Evolutionary conservation across 2,888 invertebrate genomes (phyloP).

Genomic region (Crematogaster levior): DNA sequence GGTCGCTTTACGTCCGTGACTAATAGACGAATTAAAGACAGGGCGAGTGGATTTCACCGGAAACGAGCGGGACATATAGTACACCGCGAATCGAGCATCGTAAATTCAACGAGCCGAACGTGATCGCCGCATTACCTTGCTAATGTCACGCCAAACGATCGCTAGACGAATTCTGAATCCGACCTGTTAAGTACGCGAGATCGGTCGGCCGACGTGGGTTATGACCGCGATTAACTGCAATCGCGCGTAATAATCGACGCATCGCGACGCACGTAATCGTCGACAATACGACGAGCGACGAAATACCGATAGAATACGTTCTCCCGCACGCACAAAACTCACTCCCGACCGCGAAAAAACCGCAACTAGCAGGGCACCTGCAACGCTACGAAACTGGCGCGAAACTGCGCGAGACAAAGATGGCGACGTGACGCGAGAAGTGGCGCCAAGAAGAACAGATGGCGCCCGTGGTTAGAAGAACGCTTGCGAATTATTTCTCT

Average conservation of each 20-base stretch:
- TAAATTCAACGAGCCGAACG: slow-evolving; percentile 6
- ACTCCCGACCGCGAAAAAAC: not conserved
- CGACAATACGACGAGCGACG: not conserved
- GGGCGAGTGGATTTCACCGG: too few species aligned
- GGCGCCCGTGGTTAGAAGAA: not conserved
- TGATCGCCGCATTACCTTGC: not conserved
- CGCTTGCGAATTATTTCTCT: too few species aligned
- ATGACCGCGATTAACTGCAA: not conserved
- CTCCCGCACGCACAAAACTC: not conserved
- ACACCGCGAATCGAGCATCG: not conserved
- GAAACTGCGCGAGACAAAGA: not conserved
- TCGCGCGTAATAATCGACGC: not conserved
- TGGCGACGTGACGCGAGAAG: not conserved
- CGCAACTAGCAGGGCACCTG: too few species aligned
- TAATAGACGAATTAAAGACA: not conserved
- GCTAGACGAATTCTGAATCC: not conserved
- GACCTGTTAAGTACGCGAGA: not conserved
- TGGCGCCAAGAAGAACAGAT: not conserved
- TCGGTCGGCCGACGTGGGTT: not conserved
- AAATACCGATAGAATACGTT: not conserved
- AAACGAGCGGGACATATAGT: too few species aligned
- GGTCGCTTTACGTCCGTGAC: not conserved
- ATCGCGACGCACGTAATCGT: not conserved
- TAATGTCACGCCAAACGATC: not conserved
- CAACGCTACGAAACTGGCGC: not conserved